Conservation (phyloP, 1,140 invertebrate species). For the Hydropsyche tenuis region DNA sequence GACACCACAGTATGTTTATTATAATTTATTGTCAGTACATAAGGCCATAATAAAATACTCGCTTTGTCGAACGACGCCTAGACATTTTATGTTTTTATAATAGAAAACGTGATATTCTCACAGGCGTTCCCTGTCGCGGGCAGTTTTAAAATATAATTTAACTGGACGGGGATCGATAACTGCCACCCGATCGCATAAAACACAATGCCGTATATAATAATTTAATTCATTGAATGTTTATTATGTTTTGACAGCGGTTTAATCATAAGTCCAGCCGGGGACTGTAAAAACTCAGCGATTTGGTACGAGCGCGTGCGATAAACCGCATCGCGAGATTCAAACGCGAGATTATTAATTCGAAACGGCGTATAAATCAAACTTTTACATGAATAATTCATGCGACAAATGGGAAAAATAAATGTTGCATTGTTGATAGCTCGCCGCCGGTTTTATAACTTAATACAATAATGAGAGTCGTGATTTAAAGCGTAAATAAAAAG, state of each 20-base stretch:
- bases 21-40: constrained; percentile 27
- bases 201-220: neutral
- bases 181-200: no score
- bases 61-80: constrained; percentile 23
- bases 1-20: constrained; percentile 8
- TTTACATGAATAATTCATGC: constrained; percentile 34
- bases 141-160: neutral
- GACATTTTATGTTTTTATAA: constrained; percentile 35
- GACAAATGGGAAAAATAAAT: constrained; percentile 32
- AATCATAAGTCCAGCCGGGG: neutral
- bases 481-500: no score
- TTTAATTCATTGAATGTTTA: neutral
- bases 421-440: neutral
- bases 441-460: constrained; percentile 8
- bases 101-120: constrained; percentile 37
- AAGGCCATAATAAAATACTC: constrained; percentile 28
- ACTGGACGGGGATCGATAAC: neutral
- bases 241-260: neutral
- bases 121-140: neutral
- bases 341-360: constrained; percentile 38
- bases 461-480: neutral
- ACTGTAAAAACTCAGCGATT: no score
- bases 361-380: constrained; percentile 31
- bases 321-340: no score
- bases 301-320: no score